Base-by-base conservation (phyloP, 1,140 invertebrate species). In the Pseudomyrmex gracilis region DNA sequence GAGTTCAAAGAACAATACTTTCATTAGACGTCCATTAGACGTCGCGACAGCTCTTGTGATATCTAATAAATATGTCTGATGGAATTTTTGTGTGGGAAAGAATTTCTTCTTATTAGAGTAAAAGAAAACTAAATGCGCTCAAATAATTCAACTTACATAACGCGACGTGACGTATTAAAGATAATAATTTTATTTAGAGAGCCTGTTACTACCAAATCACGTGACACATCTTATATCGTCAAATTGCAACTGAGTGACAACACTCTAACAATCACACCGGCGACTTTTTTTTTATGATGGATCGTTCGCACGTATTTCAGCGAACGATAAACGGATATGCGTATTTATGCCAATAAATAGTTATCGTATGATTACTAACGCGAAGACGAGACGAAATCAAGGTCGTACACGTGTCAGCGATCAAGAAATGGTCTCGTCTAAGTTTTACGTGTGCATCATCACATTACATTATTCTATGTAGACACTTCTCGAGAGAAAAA, bases 321-420 rank as follows among this genome's bases (percentile, higher is more conserved):
- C 2, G 1, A 9, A 66, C 3, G 4, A 66, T 47, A 66, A 66
- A 47, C 17, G 43, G 45, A 67, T 67, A 67, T 8, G 43, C 63
- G n/a, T n/a, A 47, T 66, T 66, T 53, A 15, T 24, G 8, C 0
- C 49, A 51, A 53, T 68, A 68, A 68, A 68, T 68, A 34, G 2
- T 67, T 49, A 51, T 67, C 22, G 13, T 10, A 67, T 22, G 45
- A 47, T 20, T 66, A 47, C 47, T 66, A 66, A n/a, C n/a, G 17
- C 47, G 4, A 22, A 1, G 47, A 51, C 17, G 66, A 8, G 2
- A 5, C 20, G 47, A 85, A 70, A 58, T 85, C 70, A 77, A 85
- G 58, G 66, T 73, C 45, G 17, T 1, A 22, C 47, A 70, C 83
- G 67, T 85, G 68, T 73, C 34, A n/a, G 12, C 9, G 15, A 64